Evolutionary conservation across 2,113 vertebrate species (phyloP).

Genomic region (Empidonax traillii): DNA sequence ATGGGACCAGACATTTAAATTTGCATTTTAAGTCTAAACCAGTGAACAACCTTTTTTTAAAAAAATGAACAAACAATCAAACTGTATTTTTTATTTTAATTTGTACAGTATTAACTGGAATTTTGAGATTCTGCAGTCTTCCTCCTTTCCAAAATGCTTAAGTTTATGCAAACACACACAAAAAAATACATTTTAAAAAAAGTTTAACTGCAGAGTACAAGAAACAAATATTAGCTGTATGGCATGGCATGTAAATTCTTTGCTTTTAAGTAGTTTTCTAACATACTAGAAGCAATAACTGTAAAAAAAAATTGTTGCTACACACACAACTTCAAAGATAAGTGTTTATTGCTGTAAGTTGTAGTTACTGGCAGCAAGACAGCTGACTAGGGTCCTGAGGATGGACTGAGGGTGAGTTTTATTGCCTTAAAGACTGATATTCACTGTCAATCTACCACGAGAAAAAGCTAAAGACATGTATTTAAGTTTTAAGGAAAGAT

Average conservation of each 20-base stretch:
- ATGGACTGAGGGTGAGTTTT: neutral
- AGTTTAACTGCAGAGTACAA: neutral
- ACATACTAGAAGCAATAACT: neutral
- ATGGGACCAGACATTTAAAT: neutral
- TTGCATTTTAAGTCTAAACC: neutral
- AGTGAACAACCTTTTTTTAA: neutral
- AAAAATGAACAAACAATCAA: neutral
- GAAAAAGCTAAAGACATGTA: neutral
- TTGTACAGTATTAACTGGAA: neutral
- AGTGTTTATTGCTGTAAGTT: neutral
- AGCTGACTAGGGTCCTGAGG: neutral
- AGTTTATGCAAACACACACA: neutral
- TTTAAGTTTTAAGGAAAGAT: neutral
- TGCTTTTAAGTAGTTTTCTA: neutral
- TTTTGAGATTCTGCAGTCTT: neutral
- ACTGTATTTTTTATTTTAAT: neutral
- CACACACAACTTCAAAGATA: neutral
- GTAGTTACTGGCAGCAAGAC: neutral
- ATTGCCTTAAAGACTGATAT: neutral
- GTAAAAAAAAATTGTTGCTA: neutral
- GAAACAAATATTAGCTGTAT: neutral
- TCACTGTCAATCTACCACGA: neutral
- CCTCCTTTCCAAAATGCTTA: neutral
- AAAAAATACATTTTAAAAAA: neutral
- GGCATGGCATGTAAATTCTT: neutral